Evolutionary conservation across 2,888 invertebrate species (phyloP).

Genomic region (Oligia fasciuncula): DNA sequence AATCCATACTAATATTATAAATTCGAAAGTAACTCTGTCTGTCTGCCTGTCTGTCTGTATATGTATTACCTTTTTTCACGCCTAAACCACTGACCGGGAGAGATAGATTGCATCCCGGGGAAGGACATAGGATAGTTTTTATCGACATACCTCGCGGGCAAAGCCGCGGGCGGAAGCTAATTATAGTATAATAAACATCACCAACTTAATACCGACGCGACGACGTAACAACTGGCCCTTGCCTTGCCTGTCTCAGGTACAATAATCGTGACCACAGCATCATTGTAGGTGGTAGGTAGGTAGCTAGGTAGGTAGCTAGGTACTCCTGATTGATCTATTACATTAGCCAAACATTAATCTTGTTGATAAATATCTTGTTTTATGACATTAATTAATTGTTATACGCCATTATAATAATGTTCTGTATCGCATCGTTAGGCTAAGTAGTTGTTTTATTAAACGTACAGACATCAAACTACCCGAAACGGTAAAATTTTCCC

Average conservation of each 20-base stretch:
- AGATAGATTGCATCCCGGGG: too few species aligned
- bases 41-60: too few species aligned
- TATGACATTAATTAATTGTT: conserved; percentile 53
- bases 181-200: neutral
- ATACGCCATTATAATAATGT: conserved; percentile 20
- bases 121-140: too few species aligned
- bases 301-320: conserved; percentile 1
- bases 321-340: conserved; percentile 57
- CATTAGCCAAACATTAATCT: conserved; percentile 55
- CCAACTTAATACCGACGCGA: too few species aligned
- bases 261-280: conserved; percentile 38
- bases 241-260: too few species aligned
- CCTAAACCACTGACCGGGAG: too few species aligned
- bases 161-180: too few species aligned
- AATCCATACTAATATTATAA: neutral
- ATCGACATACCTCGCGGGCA: too few species aligned
- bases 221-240: neutral
- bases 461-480: neutral
- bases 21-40: too few species aligned
- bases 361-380: conserved; percentile 54
- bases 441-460: conserved; percentile 13
- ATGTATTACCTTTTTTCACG: too few species aligned
- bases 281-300: conserved; percentile 8
- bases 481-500: too few species aligned
- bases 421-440: conserved; percentile 9